phyloP scores from a whole-genome alignment of 2,888 invertebrate species.

The Cremastobaeus sp. region DNA sequence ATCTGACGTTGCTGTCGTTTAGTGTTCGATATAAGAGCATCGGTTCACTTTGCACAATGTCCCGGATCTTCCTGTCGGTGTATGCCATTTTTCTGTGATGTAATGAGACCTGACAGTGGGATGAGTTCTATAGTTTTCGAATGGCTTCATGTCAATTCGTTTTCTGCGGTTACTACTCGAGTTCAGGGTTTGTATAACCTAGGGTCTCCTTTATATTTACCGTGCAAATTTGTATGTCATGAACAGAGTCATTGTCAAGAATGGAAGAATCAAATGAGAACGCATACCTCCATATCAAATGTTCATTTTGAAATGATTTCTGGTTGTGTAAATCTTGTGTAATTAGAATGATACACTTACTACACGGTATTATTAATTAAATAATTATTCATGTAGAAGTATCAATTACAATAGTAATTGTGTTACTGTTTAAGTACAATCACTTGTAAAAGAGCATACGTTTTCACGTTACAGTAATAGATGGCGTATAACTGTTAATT shows the following conservation, averaged over 20 bases:
- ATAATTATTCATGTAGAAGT: too few relatives aligned
- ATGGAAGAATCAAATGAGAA: too few relatives aligned
- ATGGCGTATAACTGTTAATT: too few relatives aligned
- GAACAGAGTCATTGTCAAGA: conserved; percentile 7
- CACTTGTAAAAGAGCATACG: too few relatives aligned
- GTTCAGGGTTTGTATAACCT: conserved; percentile 61
- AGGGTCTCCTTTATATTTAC: conserved; percentile 57
- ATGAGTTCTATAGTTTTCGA: conserved; percentile 58
- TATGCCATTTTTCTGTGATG: conserved; percentile 32
- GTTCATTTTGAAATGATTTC: too few relatives aligned
- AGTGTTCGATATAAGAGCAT: conserved; percentile 58
- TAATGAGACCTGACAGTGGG: conserved; percentile 56
- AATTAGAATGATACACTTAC: too few relatives aligned
- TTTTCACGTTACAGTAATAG: too few relatives aligned
- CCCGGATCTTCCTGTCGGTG: conserved; percentile 55
- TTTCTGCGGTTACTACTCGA: conserved; percentile 44
- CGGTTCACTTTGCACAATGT: conserved; percentile 53
- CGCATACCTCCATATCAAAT: too few relatives aligned
- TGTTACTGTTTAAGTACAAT: too few relatives aligned
- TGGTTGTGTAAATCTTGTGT: too few relatives aligned
- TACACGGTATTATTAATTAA: too few relatives aligned
- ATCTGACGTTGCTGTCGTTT: conserved; percentile 71
- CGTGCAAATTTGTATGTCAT: conserved; percentile 24
- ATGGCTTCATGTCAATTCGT: conserved; percentile 60
- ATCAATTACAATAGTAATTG: too few relatives aligned